Conservation (phyloP, 2,888 invertebrate species). For the Choristoneura rosaceana region DNA sequence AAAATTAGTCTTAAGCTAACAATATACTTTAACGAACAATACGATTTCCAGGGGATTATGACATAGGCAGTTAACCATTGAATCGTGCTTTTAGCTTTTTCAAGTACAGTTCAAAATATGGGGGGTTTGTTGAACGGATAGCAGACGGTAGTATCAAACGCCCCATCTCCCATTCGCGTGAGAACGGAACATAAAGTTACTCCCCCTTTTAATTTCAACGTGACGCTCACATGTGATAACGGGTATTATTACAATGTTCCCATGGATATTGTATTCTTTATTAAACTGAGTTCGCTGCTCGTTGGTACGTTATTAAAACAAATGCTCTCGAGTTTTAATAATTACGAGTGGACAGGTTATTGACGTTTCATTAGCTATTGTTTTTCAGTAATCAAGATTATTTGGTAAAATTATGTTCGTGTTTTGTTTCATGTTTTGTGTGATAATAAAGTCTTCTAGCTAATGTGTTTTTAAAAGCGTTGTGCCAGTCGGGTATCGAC, state of each 20-base stretch:
- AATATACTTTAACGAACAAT: too few relatives aligned
- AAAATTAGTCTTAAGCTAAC: too few relatives aligned
- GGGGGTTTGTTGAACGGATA: not conserved
- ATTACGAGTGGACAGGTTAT: not conserved
- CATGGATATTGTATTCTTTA: slow-evolving; percentile 57
- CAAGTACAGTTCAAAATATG: too few relatives aligned
- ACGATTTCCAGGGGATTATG: too few relatives aligned
- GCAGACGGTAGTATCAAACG: slow-evolving; percentile 32
- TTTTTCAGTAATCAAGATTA: not conserved
- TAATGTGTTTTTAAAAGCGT: not conserved
- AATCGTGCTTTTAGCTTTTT: too few relatives aligned
- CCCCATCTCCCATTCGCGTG: slow-evolving; percentile 54
- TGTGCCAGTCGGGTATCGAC: too few relatives aligned
- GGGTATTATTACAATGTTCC: slow-evolving; percentile 56
- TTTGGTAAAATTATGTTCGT: not conserved
- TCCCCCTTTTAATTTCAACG: slow-evolving; percentile 72
- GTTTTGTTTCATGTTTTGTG: not conserved
- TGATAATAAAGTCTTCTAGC: not conserved
- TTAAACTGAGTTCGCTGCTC: slow-evolving; percentile 15
- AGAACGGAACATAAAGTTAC: slow-evolving; percentile 53
- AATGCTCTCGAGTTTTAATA: slow-evolving; percentile 7
- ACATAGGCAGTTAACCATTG: too few relatives aligned
- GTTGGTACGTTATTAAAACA: slow-evolving; percentile 21
- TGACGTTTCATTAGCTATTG: slow-evolving; percentile 1
- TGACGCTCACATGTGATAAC: slow-evolving; percentile 66